Evolutionary conservation across 2,888 invertebrate genomes (phyloP).

Genomic region (Drosophila mercatorum): DNA sequence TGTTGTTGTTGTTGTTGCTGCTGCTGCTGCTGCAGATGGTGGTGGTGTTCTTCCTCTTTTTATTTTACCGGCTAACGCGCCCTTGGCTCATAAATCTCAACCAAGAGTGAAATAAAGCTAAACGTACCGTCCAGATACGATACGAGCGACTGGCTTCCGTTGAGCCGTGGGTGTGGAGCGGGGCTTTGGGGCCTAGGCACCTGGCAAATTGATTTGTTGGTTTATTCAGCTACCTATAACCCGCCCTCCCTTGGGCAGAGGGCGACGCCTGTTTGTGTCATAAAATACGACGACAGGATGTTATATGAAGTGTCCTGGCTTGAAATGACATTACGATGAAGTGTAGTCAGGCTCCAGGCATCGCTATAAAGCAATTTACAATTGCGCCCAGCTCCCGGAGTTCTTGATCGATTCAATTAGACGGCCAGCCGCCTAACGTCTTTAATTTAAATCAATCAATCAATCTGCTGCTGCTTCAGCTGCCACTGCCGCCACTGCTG

Average conservation of each 20-base stretch:
- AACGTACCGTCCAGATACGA: slow-evolving; percentile 65
- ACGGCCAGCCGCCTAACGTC: slow-evolving; percentile 69
- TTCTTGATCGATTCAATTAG: slow-evolving; percentile 72
- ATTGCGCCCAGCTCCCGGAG: slow-evolving; percentile 44
- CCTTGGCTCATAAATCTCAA: slow-evolving; percentile 77
- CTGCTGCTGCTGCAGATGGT: slow-evolving; percentile 1
- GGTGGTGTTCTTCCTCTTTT: slow-evolving; percentile 25
- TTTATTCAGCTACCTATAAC: slow-evolving; percentile 63
- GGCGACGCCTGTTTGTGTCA: slow-evolving; percentile 74
- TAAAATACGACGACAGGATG: slow-evolving; percentile 71
- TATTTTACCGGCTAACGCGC: slow-evolving; percentile 73
- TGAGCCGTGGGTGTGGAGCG: slow-evolving; percentile 1
- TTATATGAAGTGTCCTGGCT: slow-evolving; percentile 70
- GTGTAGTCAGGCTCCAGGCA: slow-evolving; percentile 55
- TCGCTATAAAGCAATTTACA: slow-evolving; percentile 76
- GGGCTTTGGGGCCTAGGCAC: slow-evolving; percentile 58
- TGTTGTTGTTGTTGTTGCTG: background rate
- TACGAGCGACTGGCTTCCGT: slow-evolving; percentile 33
- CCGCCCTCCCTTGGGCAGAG: background rate
- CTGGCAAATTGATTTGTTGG: slow-evolving; percentile 80
- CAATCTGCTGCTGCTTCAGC: slow-evolving; percentile 41
- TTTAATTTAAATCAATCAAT: slow-evolving; percentile 80
- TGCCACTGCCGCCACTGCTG: background rate
- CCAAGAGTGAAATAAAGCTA: slow-evolving; percentile 80
- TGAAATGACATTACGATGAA: slow-evolving; percentile 79